Base-by-base conservation (phyloP, 2,888 invertebrate genomes). In the Parnassius orleans region DNA sequence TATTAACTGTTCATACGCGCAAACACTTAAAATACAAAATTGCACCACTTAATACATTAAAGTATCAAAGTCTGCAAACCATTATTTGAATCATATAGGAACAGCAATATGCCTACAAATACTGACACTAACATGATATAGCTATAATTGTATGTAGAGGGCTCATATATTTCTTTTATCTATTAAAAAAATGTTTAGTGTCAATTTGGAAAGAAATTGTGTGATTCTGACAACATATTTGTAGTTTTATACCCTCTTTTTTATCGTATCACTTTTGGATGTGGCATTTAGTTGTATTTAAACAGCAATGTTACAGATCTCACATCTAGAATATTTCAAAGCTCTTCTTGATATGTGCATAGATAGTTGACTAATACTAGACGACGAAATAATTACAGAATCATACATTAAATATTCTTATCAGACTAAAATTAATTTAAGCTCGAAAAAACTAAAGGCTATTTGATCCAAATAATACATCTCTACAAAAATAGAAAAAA, bases 291-390 rank as follows among this genome's bases (percentile, higher is more conserved):
- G 10, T 48, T 9, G 15, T 48, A 12, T 14, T 14, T 9, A 48
- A 48, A 48, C 46, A 46, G n/a, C 46, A 24, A n/a, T 56, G 46
- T 14, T 44, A 44, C 15, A 33, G 46, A 46, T 46, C 15, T 56
- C 41, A 56, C 11, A 14, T 48, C 9, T 14, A 9, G 48, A 14
- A 50, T 41, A 46, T 43, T 57, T 43, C 33, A 50, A 51, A 50
- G 42, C 57, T 57, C 51, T 51, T 19, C 10, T 33, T 59, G 59
- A 59, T 59, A 59, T 59, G 59, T 59, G 59, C 44, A 52, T 14
- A 56, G 33, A 41, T 54, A 51, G 15, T 52, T 11, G 55, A 44
- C 44, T 58, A 51, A 44, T 19, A 52, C 41, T 43, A 53, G 19
- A 11, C 42, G 10, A 52, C 44, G 44, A 52, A 57, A 42, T 53